Conservation (phyloP, 2,888 invertebrate genomes). For the Acronicta alni region DNA sequence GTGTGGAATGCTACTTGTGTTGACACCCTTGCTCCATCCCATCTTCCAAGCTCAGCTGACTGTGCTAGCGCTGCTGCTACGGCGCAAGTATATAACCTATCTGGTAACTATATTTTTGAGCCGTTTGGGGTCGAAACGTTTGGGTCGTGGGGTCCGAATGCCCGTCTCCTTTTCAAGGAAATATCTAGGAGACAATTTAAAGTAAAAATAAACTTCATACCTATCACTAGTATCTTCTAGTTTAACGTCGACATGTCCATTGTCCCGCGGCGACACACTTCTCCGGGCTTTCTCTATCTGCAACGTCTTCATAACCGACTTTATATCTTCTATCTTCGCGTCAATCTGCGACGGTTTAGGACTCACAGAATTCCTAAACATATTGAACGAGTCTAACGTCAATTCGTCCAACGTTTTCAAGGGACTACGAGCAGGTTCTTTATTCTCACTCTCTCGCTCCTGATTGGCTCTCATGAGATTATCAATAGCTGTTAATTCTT, state of each 20-base stretch:
- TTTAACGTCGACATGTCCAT: slow-evolving; percentile 78
- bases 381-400: slow-evolving; percentile 80
- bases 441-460: slow-evolving; percentile 66
- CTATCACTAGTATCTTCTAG: slow-evolving; percentile 89
- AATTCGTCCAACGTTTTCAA: slow-evolving; percentile 80
- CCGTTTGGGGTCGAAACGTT: too few species aligned
- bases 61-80: too few species aligned
- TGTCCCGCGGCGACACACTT: slow-evolving; percentile 85
- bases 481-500: slow-evolving; percentile 75
- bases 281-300: slow-evolving; percentile 77
- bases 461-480: slow-evolving; percentile 73
- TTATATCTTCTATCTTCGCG: slow-evolving; percentile 84
- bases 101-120: too few species aligned
- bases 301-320: slow-evolving; percentile 83
- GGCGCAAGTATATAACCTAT: too few species aligned
- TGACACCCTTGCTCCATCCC: too few species aligned
- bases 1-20: too few species aligned
- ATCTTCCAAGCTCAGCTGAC: too few species aligned
- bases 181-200: too few species aligned
- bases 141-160: too few species aligned
- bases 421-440: slow-evolving; percentile 77
- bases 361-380: slow-evolving; percentile 83
- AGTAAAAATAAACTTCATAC: slow-evolving; percentile 36
- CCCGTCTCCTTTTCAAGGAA: too few species aligned
- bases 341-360: slow-evolving; percentile 83